Conservation (phyloP, 2,113 vertebrate genomes). For the Pampusana beccarii region DNA sequence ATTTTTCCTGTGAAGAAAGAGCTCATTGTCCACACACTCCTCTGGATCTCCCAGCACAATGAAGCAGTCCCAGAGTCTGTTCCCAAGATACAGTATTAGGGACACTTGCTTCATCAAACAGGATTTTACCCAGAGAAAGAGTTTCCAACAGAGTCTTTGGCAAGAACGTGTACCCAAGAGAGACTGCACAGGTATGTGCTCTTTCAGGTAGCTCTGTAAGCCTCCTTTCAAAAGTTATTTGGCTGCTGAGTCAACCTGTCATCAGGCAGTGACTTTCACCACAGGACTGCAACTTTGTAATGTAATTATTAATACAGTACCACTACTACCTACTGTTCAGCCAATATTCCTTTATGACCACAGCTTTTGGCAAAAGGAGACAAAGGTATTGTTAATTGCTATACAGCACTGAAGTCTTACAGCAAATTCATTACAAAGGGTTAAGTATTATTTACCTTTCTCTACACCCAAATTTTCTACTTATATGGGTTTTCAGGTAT, state of each 20-base stretch:
- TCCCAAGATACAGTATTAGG: not conserved
- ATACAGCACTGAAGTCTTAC: not conserved
- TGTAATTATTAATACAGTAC: not conserved
- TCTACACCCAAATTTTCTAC: not conserved
- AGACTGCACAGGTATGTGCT: not conserved
- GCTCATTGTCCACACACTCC: not conserved
- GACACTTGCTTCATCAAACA: not conserved
- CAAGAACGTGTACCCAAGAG: not conserved
- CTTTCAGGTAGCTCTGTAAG: not conserved
- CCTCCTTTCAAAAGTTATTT: not conserved
- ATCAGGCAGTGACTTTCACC: not conserved
- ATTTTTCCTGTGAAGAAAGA: not conserved
- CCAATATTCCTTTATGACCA: not conserved
- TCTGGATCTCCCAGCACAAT: not conserved
- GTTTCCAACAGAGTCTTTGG: not conserved
- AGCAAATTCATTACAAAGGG: not conserved
- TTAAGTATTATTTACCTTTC: not conserved
- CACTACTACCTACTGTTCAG: not conserved
- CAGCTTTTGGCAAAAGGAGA: not conserved
- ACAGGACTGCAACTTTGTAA: not conserved
- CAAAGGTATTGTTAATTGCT: not conserved
- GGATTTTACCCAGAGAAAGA: not conserved
- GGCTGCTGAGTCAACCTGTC: not conserved
- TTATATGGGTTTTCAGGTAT: not conserved
- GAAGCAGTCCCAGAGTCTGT: not conserved